A percentile compares a stretch with the other conserved stretches of the same genome.
Evolutionary conservation across 2,888 invertebrate species (phyloP).

Genomic region (Cerceris rybyensis): DNA sequence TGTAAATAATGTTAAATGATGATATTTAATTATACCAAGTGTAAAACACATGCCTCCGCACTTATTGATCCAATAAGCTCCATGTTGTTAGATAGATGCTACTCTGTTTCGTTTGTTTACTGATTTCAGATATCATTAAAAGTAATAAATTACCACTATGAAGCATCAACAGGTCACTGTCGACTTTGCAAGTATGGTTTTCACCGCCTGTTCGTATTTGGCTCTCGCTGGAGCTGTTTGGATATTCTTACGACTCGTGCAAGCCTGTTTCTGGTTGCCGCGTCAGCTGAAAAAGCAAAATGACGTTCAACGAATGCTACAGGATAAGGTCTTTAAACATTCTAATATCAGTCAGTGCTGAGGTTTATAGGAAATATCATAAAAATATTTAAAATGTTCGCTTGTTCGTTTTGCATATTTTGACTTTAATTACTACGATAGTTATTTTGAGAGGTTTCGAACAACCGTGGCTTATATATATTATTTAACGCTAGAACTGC

Average conservation of each 20-base stretch:
- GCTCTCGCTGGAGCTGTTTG: slow-evolving; percentile 85
- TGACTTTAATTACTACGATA: neutral
- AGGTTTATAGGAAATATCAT: neutral
- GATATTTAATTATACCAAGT: neutral
- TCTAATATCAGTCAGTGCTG: slow-evolving; percentile 1
- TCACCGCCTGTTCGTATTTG: slow-evolving; percentile 85
- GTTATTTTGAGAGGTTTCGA: too few species aligned
- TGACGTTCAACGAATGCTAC: slow-evolving; percentile 83
- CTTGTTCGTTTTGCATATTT: neutral
- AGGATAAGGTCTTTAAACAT: slow-evolving; percentile 82
- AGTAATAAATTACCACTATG: slow-evolving; percentile 80
- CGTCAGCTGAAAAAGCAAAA: slow-evolving; percentile 84
- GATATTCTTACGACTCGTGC: slow-evolving; percentile 86
- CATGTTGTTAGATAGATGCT: neutral
- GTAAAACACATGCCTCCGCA: neutral
- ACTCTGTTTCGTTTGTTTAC: slow-evolving; percentile 1
- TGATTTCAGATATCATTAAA: slow-evolving; percentile 58
- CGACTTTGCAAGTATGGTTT: slow-evolving; percentile 87
- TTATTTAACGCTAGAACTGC: too few species aligned
- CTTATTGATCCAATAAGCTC: neutral
- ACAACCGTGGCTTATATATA: too few species aligned
- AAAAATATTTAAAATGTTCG: too few species aligned
- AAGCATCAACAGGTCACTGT: slow-evolving; percentile 87
- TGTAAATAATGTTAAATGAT: neutral
- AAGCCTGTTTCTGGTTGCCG: slow-evolving; percentile 87